A percentile compares a stretch with the other conserved stretches of the same genome.
These are phyloP conservation scores for Zapornia atra DNA, from an alignment of 2,113 vertebrate species.

Conservation along the genomic window DNA sequence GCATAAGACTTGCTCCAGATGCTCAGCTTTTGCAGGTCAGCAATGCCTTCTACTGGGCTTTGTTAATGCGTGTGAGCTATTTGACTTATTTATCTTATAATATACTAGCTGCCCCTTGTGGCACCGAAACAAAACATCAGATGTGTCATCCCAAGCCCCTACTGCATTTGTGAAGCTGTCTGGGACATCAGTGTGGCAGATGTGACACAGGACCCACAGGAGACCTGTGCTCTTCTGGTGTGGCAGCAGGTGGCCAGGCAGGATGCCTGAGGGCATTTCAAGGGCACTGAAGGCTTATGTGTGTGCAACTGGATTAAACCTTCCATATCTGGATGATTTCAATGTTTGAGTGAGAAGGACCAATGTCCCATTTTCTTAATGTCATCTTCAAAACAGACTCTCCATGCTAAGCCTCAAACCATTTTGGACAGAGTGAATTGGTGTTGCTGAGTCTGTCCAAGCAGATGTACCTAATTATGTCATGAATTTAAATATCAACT, in stretches of 20 bases:
- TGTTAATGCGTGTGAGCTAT: rapidly evolving
- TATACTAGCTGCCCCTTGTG: not conserved
- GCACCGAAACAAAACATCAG: not conserved
- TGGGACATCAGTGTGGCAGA: not conserved
- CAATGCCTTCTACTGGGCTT: not conserved
- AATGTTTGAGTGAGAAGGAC: not conserved
- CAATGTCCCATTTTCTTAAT: not conserved
- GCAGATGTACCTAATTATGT: not conserved
- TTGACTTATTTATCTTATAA: not conserved
- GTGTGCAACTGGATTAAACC: not conserved
- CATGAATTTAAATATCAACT: not conserved
- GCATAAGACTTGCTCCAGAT: not conserved
- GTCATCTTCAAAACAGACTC: not conserved
- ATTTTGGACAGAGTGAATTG: not conserved
- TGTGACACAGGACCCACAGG: not conserved
- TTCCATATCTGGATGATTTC: not conserved
- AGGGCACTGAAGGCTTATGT: not conserved
- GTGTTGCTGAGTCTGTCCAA: not conserved
- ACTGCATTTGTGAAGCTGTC: not conserved
- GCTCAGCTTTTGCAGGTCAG: not conserved
- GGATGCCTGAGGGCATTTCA: not conserved
- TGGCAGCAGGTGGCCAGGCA: not conserved
- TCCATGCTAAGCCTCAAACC: not conserved
- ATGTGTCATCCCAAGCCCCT: not conserved
- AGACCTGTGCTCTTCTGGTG: not conserved